Evolutionary conservation across 2,888 invertebrate species (phyloP).

Genomic region (Cheilosia vulpina): DNA sequence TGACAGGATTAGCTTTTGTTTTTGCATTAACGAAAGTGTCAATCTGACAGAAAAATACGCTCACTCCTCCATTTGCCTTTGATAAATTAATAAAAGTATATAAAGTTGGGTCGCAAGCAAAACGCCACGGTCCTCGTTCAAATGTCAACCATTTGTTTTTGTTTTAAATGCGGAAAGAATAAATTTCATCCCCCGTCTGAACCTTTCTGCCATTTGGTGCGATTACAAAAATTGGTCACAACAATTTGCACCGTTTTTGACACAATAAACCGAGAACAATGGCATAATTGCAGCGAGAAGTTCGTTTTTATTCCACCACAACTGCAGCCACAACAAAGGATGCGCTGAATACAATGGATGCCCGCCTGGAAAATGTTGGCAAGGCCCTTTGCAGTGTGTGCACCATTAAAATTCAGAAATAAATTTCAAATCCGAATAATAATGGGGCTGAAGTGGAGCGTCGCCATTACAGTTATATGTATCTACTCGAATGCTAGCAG

Average conservation of each 20-base stretch:
- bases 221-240: constrained; percentile 63
- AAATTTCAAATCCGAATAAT: constrained; percentile 39
- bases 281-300: constrained; percentile 61
- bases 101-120: no score
- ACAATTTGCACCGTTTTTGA: constrained; percentile 63
- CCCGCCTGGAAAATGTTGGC: constrained; percentile 10
- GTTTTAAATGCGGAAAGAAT: no score
- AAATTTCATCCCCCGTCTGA: background rate
- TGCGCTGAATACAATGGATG: constrained; percentile 18
- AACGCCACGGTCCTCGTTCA: no score
- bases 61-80: no score
- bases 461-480: background rate
- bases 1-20: no score
- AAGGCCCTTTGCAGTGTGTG: background rate
- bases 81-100: no score
- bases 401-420: constrained; percentile 36
- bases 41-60: no score
- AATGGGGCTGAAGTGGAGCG: constrained; percentile 24
- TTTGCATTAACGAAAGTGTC: no score
- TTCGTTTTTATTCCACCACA: constrained; percentile 55
- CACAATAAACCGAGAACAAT: constrained; percentile 68
- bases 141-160: background rate
- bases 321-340: constrained; percentile 46
- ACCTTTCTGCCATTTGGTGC: constrained; percentile 33
- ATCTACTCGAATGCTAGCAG: constrained; percentile 2